These are phyloP conservation scores for Perodicticus potto DNA, from an alignment of 2,797 vertebrate genomes.

Conservation along the genomic window DNA sequence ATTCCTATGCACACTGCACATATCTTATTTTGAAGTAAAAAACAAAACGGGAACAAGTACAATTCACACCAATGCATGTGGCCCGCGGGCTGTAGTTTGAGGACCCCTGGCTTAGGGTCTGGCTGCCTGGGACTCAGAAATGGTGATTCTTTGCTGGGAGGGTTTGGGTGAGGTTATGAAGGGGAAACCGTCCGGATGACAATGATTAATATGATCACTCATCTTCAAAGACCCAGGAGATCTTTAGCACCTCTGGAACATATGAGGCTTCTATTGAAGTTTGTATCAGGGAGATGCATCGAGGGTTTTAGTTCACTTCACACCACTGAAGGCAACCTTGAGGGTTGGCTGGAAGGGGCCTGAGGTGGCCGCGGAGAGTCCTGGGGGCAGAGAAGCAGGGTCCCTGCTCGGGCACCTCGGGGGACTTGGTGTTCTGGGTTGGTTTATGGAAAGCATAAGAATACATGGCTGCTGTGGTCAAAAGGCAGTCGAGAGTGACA, in stretches of 20 bases:
- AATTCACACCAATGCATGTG: too few relatives aligned
- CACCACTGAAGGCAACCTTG: conserved; percentile 77
- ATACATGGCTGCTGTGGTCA: too few relatives aligned
- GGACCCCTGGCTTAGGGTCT: background rate
- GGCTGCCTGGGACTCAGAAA: background rate
- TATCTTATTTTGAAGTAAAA: too few relatives aligned
- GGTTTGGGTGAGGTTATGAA: conserved; percentile 50
- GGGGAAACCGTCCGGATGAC: conserved; percentile 66
- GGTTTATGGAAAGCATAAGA: background rate
- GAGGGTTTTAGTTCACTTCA: conserved; percentile 79
- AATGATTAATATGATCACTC: conserved; percentile 77
- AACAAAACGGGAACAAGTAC: too few relatives aligned
- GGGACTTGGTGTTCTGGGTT: background rate
- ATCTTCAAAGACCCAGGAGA: conserved; percentile 78
- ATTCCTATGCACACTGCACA: too few relatives aligned
- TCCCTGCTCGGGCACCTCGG: background rate
- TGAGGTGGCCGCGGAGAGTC: conserved; percentile 31
- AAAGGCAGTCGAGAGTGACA: too few relatives aligned
- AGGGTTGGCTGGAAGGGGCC: conserved; percentile 61
- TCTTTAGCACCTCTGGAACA: conserved; percentile 81
- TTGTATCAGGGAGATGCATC: conserved; percentile 80
- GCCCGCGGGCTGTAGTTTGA: too few relatives aligned
- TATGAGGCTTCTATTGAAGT: conserved; percentile 79
- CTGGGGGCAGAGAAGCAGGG: background rate
- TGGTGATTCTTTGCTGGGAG: conserved; percentile 39